phyloP scores from a whole-genome alignment of 2,888 invertebrate genomes.

The Seira sanloemensis region DNA sequence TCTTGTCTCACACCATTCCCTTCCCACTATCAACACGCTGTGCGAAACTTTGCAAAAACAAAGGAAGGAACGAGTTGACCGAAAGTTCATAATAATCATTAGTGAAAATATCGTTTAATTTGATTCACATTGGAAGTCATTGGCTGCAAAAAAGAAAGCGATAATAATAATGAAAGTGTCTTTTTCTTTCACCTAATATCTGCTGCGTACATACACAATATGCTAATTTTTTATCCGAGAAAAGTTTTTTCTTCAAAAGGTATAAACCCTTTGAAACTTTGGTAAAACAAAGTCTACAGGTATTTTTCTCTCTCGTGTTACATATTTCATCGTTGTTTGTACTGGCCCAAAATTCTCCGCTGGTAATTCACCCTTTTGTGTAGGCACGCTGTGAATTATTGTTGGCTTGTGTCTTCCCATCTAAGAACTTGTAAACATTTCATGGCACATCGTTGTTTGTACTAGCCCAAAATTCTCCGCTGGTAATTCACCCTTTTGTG shows the following conservation, averaged over 20 bases:
- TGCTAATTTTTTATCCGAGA: background rate
- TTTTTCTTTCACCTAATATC: too few species aligned
- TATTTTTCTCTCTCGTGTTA: background rate
- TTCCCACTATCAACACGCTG: background rate
- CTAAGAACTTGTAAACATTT: too few species aligned
- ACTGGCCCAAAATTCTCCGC: too few species aligned
- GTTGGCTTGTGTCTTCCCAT: too few species aligned
- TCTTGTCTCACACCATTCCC: conserved; percentile 9
- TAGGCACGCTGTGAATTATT: conserved; percentile 48
- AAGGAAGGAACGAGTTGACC: background rate
- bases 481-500: conserved; percentile 51
- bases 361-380: conserved; percentile 51
- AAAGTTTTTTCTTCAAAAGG: background rate
- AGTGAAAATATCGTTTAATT: background rate
- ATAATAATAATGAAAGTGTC: background rate
- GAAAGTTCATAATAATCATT: background rate
- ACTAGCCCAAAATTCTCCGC: too few species aligned
- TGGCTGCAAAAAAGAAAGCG: background rate
- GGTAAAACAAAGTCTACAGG: too few species aligned
- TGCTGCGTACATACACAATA: background rate
- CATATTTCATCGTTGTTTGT: background rate
- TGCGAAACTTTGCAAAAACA: background rate
- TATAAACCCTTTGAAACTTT: too few species aligned
- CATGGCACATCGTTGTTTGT: background rate
- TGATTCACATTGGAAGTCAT: background rate